Conservation (phyloP, 2,888 invertebrate genomes). For the Acholoe squamosa region DNA sequence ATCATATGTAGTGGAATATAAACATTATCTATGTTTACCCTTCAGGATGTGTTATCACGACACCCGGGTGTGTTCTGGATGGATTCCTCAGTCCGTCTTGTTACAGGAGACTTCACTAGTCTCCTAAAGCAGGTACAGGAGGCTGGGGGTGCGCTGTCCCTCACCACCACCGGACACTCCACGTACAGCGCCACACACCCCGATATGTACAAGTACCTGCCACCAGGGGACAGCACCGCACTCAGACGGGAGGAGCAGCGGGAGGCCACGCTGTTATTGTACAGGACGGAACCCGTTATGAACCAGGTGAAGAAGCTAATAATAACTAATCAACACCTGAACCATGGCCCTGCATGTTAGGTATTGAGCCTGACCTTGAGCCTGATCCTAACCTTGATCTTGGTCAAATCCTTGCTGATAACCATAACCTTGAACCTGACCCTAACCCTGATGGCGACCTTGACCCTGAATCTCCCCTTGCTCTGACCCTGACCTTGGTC, state of each 20-base stretch:
- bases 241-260: slow-evolving; percentile 76
- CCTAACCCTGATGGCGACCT: too few relatives aligned
- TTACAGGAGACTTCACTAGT: slow-evolving; percentile 48
- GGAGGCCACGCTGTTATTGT: slow-evolving; percentile 73
- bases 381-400: too few relatives aligned
- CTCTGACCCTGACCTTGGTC: too few relatives aligned
- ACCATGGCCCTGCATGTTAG: too few relatives aligned
- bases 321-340: too few relatives aligned
- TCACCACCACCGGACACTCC: slow-evolving; percentile 66
- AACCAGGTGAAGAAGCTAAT: slow-evolving; percentile 4
- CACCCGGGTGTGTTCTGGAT: slow-evolving; percentile 68
- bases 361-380: too few relatives aligned
- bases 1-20: background rate
- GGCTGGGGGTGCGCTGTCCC: slow-evolving; percentile 18
- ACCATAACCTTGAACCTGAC: too few relatives aligned
- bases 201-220: slow-evolving; percentile 68
- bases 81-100: slow-evolving; percentile 68
- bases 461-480: too few relatives aligned
- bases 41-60: slow-evolving; percentile 65
- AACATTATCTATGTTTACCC: background rate
- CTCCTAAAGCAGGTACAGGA: slow-evolving; percentile 24
- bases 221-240: slow-evolving; percentile 75
- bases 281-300: slow-evolving; percentile 74
- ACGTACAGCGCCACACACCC: slow-evolving; percentile 77
- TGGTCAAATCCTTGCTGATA: too few relatives aligned